Percentiles rank a stretch among this genome's conserved stretches.
These are phyloP conservation scores for Chromis chromis DNA, from an alignment of 2,797 vertebrate genomes.

Conservation along the genomic window DNA sequence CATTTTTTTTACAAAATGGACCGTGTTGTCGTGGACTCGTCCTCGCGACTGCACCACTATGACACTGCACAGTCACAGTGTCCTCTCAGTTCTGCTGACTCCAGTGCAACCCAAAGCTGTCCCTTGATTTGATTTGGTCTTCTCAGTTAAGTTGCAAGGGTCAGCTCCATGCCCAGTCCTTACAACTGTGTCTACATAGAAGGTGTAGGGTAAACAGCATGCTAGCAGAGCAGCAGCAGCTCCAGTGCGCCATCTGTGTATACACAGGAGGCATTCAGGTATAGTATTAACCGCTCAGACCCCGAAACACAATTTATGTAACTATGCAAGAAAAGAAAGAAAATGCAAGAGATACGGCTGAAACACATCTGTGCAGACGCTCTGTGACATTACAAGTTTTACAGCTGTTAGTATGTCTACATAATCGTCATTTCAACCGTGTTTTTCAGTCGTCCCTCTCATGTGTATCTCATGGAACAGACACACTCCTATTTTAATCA, in stretches of 20 bases:
- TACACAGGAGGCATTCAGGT: neutral
- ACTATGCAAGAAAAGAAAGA: neutral
- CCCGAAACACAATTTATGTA: neutral
- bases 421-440: neutral
- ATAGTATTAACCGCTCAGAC: neutral
- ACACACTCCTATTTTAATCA: neutral
- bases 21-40: constrained; percentile 28
- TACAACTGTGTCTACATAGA: neutral
- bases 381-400: neutral
- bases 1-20: constrained; percentile 5
- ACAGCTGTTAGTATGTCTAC: neutral
- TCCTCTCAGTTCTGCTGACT: constrained; percentile 70
- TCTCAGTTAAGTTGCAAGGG: constrained; percentile 55
- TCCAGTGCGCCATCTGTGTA: neutral
- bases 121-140: constrained; percentile 68
- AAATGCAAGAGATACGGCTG: neutral
- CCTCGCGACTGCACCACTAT: constrained; percentile 19
- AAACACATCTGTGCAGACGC: too few relatives aligned
- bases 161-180: constrained; percentile 48
- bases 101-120: constrained; percentile 48
- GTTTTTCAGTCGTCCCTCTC: neutral
- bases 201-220: neutral
- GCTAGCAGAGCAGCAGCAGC: neutral
- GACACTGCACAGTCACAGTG: constrained; percentile 37
- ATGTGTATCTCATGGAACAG: neutral